A percentile compares a stretch with the other conserved stretches of the same genome.
These are phyloP conservation scores for Caenorhabditis remanei DNA, from an alignment of 1,140 invertebrate species.

Conservation along the genomic window DNA sequence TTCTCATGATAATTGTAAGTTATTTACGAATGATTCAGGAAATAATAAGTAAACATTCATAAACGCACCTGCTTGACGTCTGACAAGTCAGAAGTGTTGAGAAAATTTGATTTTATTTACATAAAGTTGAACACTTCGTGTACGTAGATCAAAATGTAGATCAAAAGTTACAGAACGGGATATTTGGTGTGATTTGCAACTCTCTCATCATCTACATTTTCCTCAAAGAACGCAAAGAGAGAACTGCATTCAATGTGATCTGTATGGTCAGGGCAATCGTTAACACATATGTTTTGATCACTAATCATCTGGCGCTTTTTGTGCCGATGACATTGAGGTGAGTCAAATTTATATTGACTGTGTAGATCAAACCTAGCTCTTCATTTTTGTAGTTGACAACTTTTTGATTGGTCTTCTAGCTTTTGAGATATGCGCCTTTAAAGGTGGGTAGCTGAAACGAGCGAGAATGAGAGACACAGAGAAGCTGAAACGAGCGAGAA, in stretches of 20 bases:
- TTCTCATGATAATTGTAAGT: slow-evolving; percentile 31
- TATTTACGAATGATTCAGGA: slow-evolving; percentile 15
- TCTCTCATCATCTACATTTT: slow-evolving; percentile 25
- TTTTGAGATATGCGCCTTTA: too few relatives aligned
- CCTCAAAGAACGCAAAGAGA: background rate
- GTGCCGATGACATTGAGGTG: slow-evolving; percentile 26
- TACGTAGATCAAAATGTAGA: too few relatives aligned
- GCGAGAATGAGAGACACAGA: too few relatives aligned
- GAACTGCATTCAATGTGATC: slow-evolving; percentile 30
- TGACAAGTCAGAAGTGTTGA: background rate
- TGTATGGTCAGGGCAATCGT: slow-evolving; percentile 26
- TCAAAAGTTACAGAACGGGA: background rate
- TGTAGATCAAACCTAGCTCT: too few relatives aligned
- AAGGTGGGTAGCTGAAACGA: too few relatives aligned
- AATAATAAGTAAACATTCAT: background rate
- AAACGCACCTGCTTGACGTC: background rate
- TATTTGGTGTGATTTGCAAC: slow-evolving; percentile 31
- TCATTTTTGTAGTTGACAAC: too few relatives aligned
- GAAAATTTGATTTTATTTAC: background rate
- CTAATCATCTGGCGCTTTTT: slow-evolving; percentile 16
- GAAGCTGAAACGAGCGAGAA: too few relatives aligned
- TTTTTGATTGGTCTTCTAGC: too few relatives aligned
- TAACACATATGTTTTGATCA: background rate
- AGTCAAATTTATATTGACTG: background rate
- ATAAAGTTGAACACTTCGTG: too few relatives aligned